Conservation (phyloP, 2,797 vertebrate genomes). For the Oceanodroma leucorhoa region DNA sequence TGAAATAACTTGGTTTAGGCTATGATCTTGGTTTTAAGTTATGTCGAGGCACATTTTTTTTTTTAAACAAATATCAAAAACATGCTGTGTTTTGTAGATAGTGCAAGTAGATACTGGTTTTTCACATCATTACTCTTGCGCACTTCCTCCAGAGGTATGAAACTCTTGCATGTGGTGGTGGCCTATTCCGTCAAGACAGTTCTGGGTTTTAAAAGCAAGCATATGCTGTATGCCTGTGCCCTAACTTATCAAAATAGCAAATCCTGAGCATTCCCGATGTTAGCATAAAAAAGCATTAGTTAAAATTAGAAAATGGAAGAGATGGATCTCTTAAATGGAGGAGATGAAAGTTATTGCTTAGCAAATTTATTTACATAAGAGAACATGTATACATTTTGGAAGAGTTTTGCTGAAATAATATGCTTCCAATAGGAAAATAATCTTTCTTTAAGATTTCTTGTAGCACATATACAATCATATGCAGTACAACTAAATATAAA, state of each 20-base stretch:
- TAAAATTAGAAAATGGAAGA: not conserved
- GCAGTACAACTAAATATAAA: not conserved
- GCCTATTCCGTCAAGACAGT: not conserved
- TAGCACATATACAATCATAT: not conserved
- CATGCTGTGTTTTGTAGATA: not conserved
- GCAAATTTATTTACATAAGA: not conserved
- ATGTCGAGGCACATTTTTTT: not conserved
- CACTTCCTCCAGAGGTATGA: rapidly evolving
- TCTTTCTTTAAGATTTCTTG: not conserved
- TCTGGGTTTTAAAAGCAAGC: not conserved
- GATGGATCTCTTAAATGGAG: not conserved
- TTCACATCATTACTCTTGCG: not conserved
- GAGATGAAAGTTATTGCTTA: not conserved
- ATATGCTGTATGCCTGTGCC: not conserved
- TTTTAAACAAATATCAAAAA: not conserved
- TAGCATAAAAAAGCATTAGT: not conserved
- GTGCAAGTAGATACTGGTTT: not conserved
- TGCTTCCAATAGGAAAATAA: not conserved
- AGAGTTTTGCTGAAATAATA: not conserved
- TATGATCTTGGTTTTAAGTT: slow-evolving; percentile 9
- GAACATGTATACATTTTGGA: not conserved
- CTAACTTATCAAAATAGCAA: not conserved
- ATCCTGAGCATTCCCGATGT: not conserved
- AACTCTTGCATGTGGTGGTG: not conserved
- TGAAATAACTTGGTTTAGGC: slow-evolving; percentile 14